Percentiles rank a stretch among this genome's conserved stretches.
Conservation (phyloP, 2,888 invertebrate species). For the Melieria crassipennis region DNA sequence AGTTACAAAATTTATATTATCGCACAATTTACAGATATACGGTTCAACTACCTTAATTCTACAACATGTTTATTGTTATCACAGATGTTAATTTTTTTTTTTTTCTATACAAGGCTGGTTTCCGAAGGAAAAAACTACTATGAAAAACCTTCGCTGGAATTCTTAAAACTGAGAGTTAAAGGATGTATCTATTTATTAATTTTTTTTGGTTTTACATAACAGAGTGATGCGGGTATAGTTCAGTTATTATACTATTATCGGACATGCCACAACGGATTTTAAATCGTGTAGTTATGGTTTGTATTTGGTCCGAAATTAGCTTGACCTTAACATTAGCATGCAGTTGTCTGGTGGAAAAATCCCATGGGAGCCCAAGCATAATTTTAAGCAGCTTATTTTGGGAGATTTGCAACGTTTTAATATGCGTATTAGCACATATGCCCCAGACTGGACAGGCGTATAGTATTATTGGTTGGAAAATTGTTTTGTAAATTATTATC, state of each 20-base stretch:
- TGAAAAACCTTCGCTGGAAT: slow-evolving; percentile 13
- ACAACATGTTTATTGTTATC: neutral
- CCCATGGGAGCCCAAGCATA: slow-evolving; percentile 6
- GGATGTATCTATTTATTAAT: neutral
- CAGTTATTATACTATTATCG: no score
- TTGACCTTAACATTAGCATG: neutral
- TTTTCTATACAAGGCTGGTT: neutral
- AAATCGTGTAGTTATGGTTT: no score
- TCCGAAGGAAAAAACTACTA: slow-evolving; percentile 13
- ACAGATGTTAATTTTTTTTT: neutral
- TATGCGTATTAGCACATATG: neutral
- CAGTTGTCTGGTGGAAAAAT: neutral
- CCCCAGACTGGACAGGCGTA: no score
- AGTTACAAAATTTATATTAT: neutral
- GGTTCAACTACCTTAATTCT: slow-evolving; percentile 4
- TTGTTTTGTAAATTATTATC: slow-evolving; percentile 1
- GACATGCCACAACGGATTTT: no score
- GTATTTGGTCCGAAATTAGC: no score
- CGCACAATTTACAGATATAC: neutral
- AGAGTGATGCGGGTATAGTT: neutral
- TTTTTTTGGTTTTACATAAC: slow-evolving; percentile 4
- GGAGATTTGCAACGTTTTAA: neutral
- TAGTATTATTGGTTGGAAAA: neutral
- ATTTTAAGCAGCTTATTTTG: slow-evolving; percentile 2
- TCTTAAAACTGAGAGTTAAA: neutral